Evolutionary conservation across 2,888 invertebrate species (phyloP).

Genomic region (Macroteleia sp.): DNA sequence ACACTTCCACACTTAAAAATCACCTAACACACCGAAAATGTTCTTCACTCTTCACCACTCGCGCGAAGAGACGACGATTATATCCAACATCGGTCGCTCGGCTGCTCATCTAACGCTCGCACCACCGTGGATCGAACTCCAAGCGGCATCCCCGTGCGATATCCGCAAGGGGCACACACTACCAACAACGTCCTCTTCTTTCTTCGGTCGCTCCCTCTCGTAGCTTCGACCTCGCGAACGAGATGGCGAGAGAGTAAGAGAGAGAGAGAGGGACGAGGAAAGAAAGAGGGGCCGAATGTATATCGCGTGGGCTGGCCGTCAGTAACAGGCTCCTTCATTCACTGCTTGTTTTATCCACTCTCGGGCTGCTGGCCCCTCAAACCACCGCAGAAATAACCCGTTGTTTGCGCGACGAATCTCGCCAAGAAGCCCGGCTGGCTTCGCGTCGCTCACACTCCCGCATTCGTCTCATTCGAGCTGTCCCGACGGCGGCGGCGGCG

Average conservation of each 20-base stretch:
- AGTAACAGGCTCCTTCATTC: slow-evolving; percentile 84
- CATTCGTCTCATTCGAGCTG: slow-evolving; percentile 73
- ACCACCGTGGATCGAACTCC: slow-evolving; percentile 12
- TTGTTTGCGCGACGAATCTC: slow-evolving; percentile 72
- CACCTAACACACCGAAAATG: slow-evolving; percentile 77
- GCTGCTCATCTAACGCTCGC: slow-evolving; percentile 18
- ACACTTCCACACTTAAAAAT: slow-evolving; percentile 83
- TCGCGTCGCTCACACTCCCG: slow-evolving; percentile 75
- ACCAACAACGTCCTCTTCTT: slow-evolving; percentile 57
- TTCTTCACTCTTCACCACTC: slow-evolving; percentile 67
- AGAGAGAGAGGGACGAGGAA: slow-evolving; percentile 67
- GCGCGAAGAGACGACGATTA: slow-evolving; percentile 49
- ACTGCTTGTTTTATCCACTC: slow-evolving; percentile 81
- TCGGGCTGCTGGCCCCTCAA: slow-evolving; percentile 75
- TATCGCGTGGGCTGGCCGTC: slow-evolving; percentile 81
- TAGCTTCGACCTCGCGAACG: slow-evolving; percentile 48
- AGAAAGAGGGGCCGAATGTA: slow-evolving; percentile 70
- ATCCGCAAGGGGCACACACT: slow-evolving; percentile 35
- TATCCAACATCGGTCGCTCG: slow-evolving; percentile 48
- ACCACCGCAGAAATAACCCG: slow-evolving; percentile 83
- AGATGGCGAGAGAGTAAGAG: slow-evolving; percentile 31
- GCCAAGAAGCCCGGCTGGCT: slow-evolving; percentile 65
- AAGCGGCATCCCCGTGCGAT: slow-evolving; percentile 44
- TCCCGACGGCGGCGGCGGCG: slow-evolving; percentile 46
- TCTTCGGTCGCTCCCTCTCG: slow-evolving; percentile 60